Conservation (phyloP, 2,113 vertebrate species). For the Emydura subglobosa region DNA sequence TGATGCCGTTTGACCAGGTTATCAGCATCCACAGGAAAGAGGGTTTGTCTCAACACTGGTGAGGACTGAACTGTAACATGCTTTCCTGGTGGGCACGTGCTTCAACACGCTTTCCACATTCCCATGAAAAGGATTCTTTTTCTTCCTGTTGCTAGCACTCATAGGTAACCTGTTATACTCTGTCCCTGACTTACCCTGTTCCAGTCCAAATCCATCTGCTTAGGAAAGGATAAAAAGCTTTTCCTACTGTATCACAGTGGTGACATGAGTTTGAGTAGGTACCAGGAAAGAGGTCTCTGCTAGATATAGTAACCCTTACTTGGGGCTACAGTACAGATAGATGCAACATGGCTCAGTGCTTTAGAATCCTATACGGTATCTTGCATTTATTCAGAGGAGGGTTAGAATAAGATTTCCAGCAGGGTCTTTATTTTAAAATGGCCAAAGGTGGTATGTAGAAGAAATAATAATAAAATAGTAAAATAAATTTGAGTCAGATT, state of each 20-base stretch:
- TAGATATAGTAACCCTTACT: not conserved
- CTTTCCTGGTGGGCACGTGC: not conserved
- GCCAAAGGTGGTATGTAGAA: not conserved
- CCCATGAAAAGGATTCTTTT: not conserved
- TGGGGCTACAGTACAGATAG: not conserved
- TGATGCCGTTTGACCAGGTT: rapidly evolving
- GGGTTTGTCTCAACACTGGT: not conserved
- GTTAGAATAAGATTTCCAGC: not conserved
- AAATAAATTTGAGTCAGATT: not conserved
- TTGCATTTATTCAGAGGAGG: not conserved
- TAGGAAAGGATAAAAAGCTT: not conserved
- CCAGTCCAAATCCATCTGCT: no score
- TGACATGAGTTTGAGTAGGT: not conserved
- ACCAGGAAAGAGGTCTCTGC: no score
- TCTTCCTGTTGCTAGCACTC: slow-evolving; percentile 47
- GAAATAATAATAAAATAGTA: not conserved
- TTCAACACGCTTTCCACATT: not conserved
- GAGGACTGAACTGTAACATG: rapidly evolving
- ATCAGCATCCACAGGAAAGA: rapidly evolving
- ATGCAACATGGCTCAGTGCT: not conserved
- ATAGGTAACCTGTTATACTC: not conserved
- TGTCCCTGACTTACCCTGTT: not conserved
- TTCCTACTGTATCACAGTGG: not conserved
- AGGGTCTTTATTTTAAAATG: not conserved
- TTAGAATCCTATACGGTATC: not conserved